Base-by-base conservation (phyloP, 2,113 vertebrate genomes). In the Xyliphius kryptos region DNA sequence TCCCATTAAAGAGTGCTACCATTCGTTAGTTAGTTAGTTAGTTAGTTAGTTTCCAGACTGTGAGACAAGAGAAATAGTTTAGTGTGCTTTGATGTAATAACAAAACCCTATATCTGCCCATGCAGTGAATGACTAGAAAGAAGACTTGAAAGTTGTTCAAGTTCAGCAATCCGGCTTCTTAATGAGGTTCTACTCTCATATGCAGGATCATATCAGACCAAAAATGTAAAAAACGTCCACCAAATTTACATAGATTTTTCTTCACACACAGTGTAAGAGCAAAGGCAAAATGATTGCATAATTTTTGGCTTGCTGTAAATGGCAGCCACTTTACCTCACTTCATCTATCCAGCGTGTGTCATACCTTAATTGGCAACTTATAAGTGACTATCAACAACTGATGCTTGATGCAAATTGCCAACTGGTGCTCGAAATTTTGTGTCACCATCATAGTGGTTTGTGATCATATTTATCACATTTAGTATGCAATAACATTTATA, bases 401-500 rank as follows among this genome's bases (percentile, higher is more conserved):
- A 11, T 11, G 41, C 15, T 54, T 47, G 41, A 36, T 5, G 1
- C 40, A 2, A 10, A 44, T 41, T 5, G 16, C 40, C n/a, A 26
- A 36, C 8, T 41, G 11, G 7, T 17, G 12, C 41, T 54, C 11
- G 4, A 20, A 46, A 19, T 53, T 46, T 9, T 11, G 13, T 12
- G 38, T 21, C 11, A 13, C 10, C 17, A 40, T 53, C 22, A 3
- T n/a, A 14, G 15, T 17, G 22, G 51, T 64, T 22, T 55, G 51
- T 21, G 40, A 43, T 20, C 7, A 44, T 13, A 49, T 65, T 54
- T 70, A 48, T 36, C 10, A 56, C 43, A 41, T 57, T 62, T 63
- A 15, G 12, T 58, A 37, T 26, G 51, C 14, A 21, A 36, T 41
- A 59, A 36, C 61, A 59, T 68, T 63, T 63, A n/a, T 48, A 55